Conservation (phyloP, 2,113 vertebrate species). For the Chrysemys picta region DNA sequence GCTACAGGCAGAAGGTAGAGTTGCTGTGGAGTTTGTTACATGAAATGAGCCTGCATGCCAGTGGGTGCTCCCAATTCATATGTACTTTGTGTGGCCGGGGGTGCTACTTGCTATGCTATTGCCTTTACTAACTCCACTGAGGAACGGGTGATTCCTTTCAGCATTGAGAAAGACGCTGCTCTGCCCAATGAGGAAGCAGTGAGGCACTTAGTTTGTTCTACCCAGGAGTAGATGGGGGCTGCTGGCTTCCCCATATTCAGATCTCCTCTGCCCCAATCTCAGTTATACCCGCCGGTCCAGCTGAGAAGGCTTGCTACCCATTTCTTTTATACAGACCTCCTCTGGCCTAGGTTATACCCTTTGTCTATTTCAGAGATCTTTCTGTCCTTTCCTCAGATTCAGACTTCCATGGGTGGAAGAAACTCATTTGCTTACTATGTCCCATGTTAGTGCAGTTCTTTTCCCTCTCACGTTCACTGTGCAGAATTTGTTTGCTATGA, state of each 20-base stretch:
- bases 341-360: neutral
- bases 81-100: neutral
- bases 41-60: too few relatives aligned
- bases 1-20: neutral
- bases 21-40: neutral
- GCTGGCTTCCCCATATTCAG: too few relatives aligned
- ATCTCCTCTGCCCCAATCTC: neutral
- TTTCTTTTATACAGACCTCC: neutral
- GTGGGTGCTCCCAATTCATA: neutral
- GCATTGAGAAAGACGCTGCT: neutral
- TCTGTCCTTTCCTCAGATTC: neutral
- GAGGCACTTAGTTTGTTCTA: neutral
- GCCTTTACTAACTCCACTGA: neutral
- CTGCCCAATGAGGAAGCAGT: neutral
- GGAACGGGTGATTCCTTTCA: neutral
- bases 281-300: neutral
- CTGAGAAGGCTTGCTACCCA: neutral
- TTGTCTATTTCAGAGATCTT: neutral
- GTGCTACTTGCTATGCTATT: too few relatives aligned
- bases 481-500: neutral
- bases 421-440: neutral
- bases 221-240: neutral
- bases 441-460: neutral
- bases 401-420: neutral
- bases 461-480: neutral